Percentiles rank a stretch among this genome's conserved stretches.
phyloP scores from a whole-genome alignment of 2,888 invertebrate species.

The Unio delphinus region DNA sequence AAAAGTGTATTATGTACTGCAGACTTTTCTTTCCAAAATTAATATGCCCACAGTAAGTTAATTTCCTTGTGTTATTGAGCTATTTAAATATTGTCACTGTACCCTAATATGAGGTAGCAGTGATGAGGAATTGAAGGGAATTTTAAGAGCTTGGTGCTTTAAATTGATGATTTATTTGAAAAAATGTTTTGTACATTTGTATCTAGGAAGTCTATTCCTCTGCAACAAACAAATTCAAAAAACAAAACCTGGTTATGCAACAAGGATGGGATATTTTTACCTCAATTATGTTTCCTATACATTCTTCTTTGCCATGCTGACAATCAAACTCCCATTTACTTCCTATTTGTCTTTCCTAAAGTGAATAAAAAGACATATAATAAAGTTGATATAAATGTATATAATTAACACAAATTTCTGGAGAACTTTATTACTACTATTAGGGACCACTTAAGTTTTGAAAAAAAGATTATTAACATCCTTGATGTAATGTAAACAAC shows the following conservation, averaged over 20 bases:
- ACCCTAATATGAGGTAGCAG: no score
- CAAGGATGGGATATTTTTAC: slow-evolving; percentile 30
- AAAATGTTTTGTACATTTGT: background rate
- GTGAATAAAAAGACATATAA: slow-evolving; percentile 4
- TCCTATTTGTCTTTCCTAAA: slow-evolving; percentile 6
- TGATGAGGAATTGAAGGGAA: background rate
- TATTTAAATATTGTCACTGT: no score
- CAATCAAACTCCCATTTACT: slow-evolving; percentile 59
- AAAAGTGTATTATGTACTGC: no score
- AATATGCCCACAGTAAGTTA: no score
- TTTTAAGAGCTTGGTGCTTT: background rate
- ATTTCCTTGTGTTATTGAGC: no score
- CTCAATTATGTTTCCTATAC: slow-evolving; percentile 65
- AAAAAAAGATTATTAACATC: no score
- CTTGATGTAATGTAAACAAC: no score
- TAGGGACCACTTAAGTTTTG: no score
- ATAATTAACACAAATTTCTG: no score
- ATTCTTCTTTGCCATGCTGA: slow-evolving; percentile 68
- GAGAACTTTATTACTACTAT: no score
- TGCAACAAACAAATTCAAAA: background rate
- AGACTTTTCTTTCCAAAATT: no score
- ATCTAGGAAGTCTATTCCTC: background rate
- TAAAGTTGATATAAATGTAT: no score
- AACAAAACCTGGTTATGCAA: background rate
- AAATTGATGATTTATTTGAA: background rate